Evolutionary conservation across 2,113 vertebrate genomes (phyloP).

Genomic region (Dissostichus mawsoni): DNA sequence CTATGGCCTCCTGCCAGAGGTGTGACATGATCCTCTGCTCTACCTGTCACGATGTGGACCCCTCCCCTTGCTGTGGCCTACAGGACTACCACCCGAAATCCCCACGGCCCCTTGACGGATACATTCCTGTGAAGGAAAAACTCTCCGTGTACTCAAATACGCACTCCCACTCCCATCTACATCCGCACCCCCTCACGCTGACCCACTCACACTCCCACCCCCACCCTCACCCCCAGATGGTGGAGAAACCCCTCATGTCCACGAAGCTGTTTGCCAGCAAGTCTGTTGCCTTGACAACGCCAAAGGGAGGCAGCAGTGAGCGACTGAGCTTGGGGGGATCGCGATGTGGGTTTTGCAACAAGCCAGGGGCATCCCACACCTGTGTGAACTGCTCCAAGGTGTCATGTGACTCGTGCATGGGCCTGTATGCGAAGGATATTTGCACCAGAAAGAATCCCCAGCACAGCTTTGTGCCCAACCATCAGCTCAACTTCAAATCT

Average conservation of each 20-base stretch:
- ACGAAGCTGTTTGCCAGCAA: constrained; percentile 84
- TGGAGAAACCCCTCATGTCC: constrained; percentile 88
- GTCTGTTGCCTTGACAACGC: constrained; percentile 73
- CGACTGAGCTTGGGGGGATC: constrained; percentile 75
- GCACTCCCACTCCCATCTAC: constrained; percentile 82
- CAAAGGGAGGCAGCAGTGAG: constrained; percentile 72
- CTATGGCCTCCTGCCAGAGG: constrained; percentile 90
- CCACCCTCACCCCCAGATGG: constrained; percentile 88
- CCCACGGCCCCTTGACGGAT: constrained; percentile 82
- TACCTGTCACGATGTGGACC: constrained; percentile 82
- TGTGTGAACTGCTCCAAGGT: constrained; percentile 98
- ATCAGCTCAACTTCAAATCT: constrained; percentile 95
- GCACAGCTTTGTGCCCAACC: constrained; percentile 95
- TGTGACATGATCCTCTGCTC: constrained; percentile 89
- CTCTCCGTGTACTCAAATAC: constrained; percentile 85
- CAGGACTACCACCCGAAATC: constrained; percentile 84
- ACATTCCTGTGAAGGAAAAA: constrained; percentile 85
- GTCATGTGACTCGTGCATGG: constrained; percentile 93
- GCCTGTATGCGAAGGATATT: constrained; percentile 91
- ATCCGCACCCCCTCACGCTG: constrained; percentile 78
- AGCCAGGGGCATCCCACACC: constrained; percentile 91
- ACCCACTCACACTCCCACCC: constrained; percentile 82
- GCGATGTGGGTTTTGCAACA: constrained; percentile 97
- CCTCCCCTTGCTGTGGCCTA: constrained; percentile 83
- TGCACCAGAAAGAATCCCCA: constrained; percentile 94